These are phyloP conservation scores for Labia minor DNA, from an alignment of 2,888 invertebrate genomes.

Conservation along the genomic window DNA sequence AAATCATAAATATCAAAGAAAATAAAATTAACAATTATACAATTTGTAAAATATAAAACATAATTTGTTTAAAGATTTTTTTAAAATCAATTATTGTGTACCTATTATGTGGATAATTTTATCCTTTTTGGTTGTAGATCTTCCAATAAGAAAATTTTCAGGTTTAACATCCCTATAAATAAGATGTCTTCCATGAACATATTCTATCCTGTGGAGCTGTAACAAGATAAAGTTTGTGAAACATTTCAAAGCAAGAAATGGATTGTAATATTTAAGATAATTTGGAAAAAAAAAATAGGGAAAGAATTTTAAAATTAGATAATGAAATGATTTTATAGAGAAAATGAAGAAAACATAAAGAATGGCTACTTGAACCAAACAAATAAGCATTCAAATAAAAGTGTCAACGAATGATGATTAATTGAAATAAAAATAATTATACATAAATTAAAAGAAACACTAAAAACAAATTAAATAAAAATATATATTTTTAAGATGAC, in stretches of 20 bases:
- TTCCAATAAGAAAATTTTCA: constrained; percentile 98
- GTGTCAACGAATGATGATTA: constrained; percentile 16
- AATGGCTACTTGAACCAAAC: constrained; percentile 1
- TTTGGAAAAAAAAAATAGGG: background rate
- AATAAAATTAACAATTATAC: too few species aligned
- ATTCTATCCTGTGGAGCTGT: constrained; percentile 97
- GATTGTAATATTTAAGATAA: constrained; percentile 8
- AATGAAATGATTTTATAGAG: background rate
- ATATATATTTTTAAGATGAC: background rate
- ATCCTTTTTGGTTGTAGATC: constrained; percentile 93
- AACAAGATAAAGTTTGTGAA: constrained; percentile 32
- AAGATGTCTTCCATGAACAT: constrained; percentile 96
- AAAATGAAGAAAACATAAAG: background rate
- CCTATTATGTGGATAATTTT: constrained; percentile 98
- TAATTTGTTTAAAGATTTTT: too few species aligned
- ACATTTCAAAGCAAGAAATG: background rate
- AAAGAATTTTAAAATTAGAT: constrained; percentile 15
- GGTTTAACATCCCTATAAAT: constrained; percentile 99
- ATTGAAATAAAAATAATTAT: constrained; percentile 17
- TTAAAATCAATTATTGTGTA: too few species aligned
- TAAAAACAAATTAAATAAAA: constrained; percentile 17
- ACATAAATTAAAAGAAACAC: constrained; percentile 18
- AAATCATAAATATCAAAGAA: too few species aligned
- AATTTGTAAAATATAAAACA: too few species aligned
- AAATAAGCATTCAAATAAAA: constrained; percentile 22